Evolutionary conservation across 2,797 vertebrate species (phyloP), one percentile per base, ranked within the genome.

Genomic region (Poecile montanus): DNA sequence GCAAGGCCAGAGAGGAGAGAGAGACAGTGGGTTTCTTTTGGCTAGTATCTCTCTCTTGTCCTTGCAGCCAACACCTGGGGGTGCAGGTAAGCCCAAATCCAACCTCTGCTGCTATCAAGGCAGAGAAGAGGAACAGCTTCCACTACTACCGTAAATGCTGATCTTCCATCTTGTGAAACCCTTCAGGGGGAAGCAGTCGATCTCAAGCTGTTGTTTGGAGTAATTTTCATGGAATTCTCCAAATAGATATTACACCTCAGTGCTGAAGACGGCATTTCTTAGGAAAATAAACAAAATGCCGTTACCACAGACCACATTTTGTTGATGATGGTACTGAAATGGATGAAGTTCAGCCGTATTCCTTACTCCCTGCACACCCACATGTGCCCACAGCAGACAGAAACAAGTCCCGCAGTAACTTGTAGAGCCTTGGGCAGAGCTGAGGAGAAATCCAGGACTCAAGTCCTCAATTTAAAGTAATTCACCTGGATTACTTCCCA

Each of bases 341-440:
- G 34, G 58, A 8, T 48, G 34, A 53, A 65, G 20, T 26, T 63
- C 61, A 40, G 36, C 57, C 53, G 16, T 27, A 36, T 63, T 90
- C 27, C n/a, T 63, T 7, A 2, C 47, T 61, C 56, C 61, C 62
- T 50, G 53, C 61, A 73, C 34, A 2, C 16, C 32, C 5, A 0
- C 2, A 0, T 2, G 0, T 58, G 36, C 54, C 54, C 4, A 1
- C 1, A 7, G 63, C 44, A 38, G 18, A 57, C 36, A 32, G 27
- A 61, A 65, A 32, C 0, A 2, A 57, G 40, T 29, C 50, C 34
- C 22, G 50, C 32, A 12, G 7, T 18, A 60, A n/a, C 16, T 53
- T 0, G 0, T 18, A 18, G 27, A 66, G 60, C 38, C 5, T 3
- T 7, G 11, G 1, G 7, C 63, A 62, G 76, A 82, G 23, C 48